These are phyloP conservation scores for Brachyistius frenatus DNA, from an alignment of 2,113 vertebrate species.

Conservation along the genomic window DNA sequence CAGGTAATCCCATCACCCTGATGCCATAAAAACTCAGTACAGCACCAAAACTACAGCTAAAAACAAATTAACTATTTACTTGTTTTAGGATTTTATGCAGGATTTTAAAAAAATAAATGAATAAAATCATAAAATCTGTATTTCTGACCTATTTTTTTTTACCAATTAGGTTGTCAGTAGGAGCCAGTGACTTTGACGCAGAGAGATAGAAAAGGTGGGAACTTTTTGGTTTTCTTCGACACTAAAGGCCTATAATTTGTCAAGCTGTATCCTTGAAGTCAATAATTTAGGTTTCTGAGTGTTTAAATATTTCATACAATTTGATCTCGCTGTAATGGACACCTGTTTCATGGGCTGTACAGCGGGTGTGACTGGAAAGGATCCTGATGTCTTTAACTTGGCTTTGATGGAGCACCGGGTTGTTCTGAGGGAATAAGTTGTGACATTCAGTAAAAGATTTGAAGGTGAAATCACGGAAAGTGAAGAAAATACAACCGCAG, in stretches of 20 bases:
- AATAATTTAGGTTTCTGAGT: too few relatives aligned
- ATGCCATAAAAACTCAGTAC: neutral
- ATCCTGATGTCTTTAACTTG: neutral
- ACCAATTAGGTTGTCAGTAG: neutral
- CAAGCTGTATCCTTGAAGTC: too few relatives aligned
- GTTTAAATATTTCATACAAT: too few relatives aligned
- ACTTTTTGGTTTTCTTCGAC: neutral
- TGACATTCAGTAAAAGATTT: neutral
- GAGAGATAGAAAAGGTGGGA: neutral
- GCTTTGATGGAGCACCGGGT: neutral
- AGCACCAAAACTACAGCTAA: neutral
- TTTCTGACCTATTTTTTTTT: neutral
- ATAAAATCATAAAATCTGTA: too few relatives aligned
- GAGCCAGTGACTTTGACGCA: neutral
- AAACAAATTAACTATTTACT: neutral
- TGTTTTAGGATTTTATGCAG: neutral
- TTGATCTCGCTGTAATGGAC: neutral
- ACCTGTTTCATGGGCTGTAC: neutral
- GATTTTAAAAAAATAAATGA: too few relatives aligned
- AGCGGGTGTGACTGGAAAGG: neutral
- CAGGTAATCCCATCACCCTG: neutral
- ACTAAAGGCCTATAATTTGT: too few relatives aligned
- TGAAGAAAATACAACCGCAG: too few relatives aligned
- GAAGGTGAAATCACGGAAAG: neutral
- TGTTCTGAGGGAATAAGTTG: constrained; percentile 7